Base-by-base conservation (phyloP, 2,113 vertebrate genomes). In the Pelecanus crispus region DNA sequence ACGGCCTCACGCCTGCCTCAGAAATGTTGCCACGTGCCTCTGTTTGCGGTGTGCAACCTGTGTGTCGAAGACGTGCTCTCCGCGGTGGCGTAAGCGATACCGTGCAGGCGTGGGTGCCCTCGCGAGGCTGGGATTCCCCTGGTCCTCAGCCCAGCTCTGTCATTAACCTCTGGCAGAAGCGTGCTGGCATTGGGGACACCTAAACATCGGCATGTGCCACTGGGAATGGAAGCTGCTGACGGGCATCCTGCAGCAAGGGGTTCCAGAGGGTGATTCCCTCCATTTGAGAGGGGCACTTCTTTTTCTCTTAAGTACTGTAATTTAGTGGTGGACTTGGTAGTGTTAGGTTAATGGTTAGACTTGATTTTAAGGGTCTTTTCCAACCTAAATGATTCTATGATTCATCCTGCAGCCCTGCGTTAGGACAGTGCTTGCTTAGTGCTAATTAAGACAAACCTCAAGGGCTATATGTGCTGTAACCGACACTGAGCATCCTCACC, bases 391-490 rank as follows among this genome's bases (percentile, higher is more conserved):
- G 20, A 18, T 15, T 38, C 58, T 29, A 1, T 7, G 67, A 34
- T 19, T 25, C 25, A 17, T 84, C 61, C 47, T n/a, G 29, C 36
- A 79, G 68, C n/a, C n/a, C 40, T 55, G 55, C 3, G 0, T 42
- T 53, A 40, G 58, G 73, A 5, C 58, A 21, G 58, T 3, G 52
- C 59, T 80, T 80, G 58, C 32, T 52, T 28, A 7, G 18, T 11
- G 63, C 55, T 90, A 53, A 44, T 44, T 49, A 34, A 66, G 38
- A 21, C 26, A 12, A 11, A 15, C 32, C 63, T 56, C 7, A 9
- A 32, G 49, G 26, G 61, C 44, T 10, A 0, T 20, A 3, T 5
- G 25, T 0, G 1, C 45, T 32, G 31, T 47, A n/a, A 49, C n/a
- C 17, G 26, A 10, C 17, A 1, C 71, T 21, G 58, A 49, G n/a